Conservation (phyloP, 1,140 invertebrate species). For the Plutomurus gul region DNA sequence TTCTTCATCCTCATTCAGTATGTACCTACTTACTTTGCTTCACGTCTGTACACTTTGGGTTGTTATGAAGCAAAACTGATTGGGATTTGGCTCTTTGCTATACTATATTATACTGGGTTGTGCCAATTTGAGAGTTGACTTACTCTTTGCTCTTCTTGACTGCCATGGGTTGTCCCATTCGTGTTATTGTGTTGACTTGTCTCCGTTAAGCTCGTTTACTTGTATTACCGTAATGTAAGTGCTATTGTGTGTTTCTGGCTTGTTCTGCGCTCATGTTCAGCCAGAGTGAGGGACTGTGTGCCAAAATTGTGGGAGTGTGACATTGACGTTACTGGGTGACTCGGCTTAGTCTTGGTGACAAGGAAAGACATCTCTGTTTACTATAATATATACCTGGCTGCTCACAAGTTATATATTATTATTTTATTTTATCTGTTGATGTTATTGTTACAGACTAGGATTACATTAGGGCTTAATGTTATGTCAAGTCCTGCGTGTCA, state of each 20-base stretch:
- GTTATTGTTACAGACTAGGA: background rate
- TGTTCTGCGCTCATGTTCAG: background rate
- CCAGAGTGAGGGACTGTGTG: background rate
- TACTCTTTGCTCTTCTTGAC: background rate
- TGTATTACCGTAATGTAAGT: background rate
- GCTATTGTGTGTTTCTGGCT: conserved; percentile 2
- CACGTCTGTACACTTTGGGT: background rate
- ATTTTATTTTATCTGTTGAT: background rate
- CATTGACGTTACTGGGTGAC: background rate
- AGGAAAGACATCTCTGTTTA: background rate
- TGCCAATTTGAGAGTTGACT: conserved; percentile 17
- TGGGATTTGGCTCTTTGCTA: conserved; percentile 18
- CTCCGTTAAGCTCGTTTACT: background rate
- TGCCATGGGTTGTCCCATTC: background rate
- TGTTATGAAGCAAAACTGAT: conserved; percentile 6
- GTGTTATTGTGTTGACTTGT: background rate
- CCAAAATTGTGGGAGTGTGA: conserved; percentile 19
- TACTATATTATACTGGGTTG: background rate
- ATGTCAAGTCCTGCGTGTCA: background rate
- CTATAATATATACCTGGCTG: background rate
- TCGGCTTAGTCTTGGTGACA: background rate
- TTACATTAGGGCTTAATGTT: conserved; percentile 3
- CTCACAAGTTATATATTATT: background rate
- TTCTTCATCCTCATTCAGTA: background rate
- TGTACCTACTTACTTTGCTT: background rate